Percentiles rank a stretch among this genome's conserved stretches.
Evolutionary conservation across 2,797 vertebrate species (phyloP).

Genomic region (Sebastiscus tertius): DNA sequence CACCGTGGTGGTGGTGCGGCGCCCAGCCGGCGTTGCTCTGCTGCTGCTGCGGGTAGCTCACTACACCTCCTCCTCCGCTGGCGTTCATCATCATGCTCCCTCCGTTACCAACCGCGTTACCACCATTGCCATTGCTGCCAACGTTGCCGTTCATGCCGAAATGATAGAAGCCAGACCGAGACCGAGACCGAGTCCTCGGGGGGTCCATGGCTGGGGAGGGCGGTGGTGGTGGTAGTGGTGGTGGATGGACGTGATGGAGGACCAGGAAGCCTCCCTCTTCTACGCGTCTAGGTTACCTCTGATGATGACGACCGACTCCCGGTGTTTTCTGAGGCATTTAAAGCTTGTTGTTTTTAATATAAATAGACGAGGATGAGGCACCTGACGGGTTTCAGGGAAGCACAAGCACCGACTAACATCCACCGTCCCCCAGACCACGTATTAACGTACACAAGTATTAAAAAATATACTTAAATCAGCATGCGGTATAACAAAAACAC

Average conservation of each 20-base stretch:
- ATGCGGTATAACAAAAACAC: neutral
- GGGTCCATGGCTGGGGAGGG: constrained; percentile 77
- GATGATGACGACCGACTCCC: constrained; percentile 46
- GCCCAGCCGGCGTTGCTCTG: constrained; percentile 79
- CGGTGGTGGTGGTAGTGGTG: constrained; percentile 37
- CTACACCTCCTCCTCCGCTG: constrained; percentile 57
- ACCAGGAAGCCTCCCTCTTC: constrained; percentile 61
- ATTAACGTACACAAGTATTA: neutral
- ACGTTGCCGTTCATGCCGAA: constrained; percentile 75
- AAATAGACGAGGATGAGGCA: constrained; percentile 21
- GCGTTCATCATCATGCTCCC: constrained; percentile 74
- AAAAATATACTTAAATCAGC: neutral
- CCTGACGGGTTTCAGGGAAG: constrained; percentile 58
- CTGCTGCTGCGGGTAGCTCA: constrained; percentile 77
- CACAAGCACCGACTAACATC: constrained; percentile 63
- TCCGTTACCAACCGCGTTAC: constrained; percentile 58
- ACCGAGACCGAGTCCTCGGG: constrained; percentile 86
- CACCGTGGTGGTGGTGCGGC: constrained; percentile 58
- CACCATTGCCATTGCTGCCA: constrained; percentile 55
- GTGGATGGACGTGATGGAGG: constrained; percentile 62
- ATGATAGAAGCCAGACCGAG: constrained; percentile 84
- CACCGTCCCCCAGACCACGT: constrained; percentile 13
- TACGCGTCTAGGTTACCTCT: constrained; percentile 50
- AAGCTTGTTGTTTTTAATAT: constrained; percentile 22
- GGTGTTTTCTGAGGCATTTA: constrained; percentile 64